A percentile compares a stretch with the other conserved stretches of the same genome.
phyloP scores from a whole-genome alignment of 2,797 vertebrate species.

The Merluccius polli region DNA sequence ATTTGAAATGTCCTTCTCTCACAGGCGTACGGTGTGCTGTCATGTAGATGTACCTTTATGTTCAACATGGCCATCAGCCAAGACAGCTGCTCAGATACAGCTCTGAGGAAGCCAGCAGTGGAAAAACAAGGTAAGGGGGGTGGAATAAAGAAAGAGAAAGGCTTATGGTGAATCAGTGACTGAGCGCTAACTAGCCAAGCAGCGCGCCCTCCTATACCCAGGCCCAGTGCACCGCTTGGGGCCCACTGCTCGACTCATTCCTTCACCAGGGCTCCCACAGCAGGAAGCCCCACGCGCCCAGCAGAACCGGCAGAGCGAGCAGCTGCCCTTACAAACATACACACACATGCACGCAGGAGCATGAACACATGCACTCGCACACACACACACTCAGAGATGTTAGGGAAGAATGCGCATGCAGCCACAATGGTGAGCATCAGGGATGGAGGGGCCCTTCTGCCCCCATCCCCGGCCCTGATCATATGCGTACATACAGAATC shows the following conservation, averaged over 20 bases:
- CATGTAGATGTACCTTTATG: background rate
- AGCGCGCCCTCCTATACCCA: conserved; percentile 4
- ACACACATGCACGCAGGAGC: conserved; percentile 25
- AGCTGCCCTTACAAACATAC: conserved; percentile 55
- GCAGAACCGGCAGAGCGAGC: conserved; percentile 44
- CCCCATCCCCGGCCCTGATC: conserved; percentile 47
- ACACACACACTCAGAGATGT: conserved; percentile 28
- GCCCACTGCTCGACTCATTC: conserved; percentile 27
- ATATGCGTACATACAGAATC: conserved; percentile 44
- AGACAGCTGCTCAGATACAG: too few species aligned
- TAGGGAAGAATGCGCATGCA: conserved; percentile 56
- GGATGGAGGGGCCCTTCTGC: conserved; percentile 40
- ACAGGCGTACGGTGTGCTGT: background rate
- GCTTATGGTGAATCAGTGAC: conserved; percentile 27
- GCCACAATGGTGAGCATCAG: conserved; percentile 46
- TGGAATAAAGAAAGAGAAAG: conserved; percentile 14
- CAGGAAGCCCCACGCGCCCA: conserved; percentile 22
- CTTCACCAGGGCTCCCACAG: conserved; percentile 23
- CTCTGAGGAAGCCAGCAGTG: background rate
- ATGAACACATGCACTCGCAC: conserved; percentile 24
- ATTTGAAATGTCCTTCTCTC: background rate
- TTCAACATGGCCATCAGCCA: background rate
- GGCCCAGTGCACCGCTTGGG: background rate
- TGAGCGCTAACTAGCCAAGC: conserved; percentile 55
- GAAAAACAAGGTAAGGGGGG: background rate